phyloP scores from a whole-genome alignment of 2,888 invertebrate genomes.

The Chouioia cunea region DNA sequence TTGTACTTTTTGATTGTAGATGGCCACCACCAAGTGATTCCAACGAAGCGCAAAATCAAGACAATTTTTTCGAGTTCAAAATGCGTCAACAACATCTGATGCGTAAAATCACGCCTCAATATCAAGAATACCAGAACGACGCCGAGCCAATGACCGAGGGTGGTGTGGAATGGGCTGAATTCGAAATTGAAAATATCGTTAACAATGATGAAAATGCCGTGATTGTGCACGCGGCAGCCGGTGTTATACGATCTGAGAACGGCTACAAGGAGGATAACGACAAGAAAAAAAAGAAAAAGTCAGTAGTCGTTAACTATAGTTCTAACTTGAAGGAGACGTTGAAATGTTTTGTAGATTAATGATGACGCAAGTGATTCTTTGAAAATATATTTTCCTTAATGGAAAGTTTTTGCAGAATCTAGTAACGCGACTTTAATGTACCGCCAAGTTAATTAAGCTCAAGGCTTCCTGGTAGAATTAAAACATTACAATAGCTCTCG shows the following conservation, averaged over 20 bases:
- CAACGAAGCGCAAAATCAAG: conserved; percentile 76
- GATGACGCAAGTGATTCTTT: background rate
- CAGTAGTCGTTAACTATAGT: conserved; percentile 42
- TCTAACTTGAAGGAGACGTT: conserved; percentile 27
- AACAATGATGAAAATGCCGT: conserved; percentile 59
- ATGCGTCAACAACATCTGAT: conserved; percentile 79
- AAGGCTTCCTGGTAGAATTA: background rate
- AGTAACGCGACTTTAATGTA: no score
- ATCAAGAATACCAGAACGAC: conserved; percentile 69
- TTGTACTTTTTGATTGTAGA: conserved; percentile 48
- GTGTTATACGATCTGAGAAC: conserved; percentile 59
- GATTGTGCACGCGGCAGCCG: conserved; percentile 51
- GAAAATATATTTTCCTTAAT: conserved; percentile 1
- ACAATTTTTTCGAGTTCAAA: conserved; percentile 90
- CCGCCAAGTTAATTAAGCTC: no score
- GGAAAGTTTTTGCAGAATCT: background rate
- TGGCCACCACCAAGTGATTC: conserved; percentile 92
- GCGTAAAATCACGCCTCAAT: conserved; percentile 82
- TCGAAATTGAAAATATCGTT: conserved; percentile 77
- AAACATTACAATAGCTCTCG: conserved; percentile 22
- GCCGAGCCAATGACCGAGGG: conserved; percentile 64
- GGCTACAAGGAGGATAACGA: conserved; percentile 62
- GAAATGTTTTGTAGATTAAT: conserved; percentile 12
- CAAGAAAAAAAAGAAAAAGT: conserved; percentile 66
- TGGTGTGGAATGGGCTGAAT: conserved; percentile 87